Conservation (phyloP, 2,797 vertebrate genomes). For the Tokudaia muenninki region DNA sequence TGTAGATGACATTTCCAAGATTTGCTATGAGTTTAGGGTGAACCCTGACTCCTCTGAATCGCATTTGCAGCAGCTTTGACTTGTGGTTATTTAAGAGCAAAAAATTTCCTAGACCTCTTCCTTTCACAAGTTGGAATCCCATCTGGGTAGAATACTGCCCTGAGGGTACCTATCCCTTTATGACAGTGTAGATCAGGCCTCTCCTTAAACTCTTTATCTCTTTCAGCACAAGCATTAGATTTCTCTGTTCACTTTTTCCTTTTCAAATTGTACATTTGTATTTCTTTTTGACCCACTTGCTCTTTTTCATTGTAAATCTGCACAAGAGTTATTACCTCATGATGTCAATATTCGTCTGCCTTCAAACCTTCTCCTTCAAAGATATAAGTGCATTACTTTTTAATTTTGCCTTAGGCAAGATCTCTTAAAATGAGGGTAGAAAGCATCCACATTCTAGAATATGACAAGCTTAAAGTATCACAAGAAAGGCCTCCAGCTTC, state of each 20-base stretch:
- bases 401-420: neutral
- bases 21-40: neutral
- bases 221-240: neutral
- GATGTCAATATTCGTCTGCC: neutral
- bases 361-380: neutral
- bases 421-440: neutral
- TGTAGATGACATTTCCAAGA: neutral
- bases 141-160: neutral
- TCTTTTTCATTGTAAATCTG: neutral
- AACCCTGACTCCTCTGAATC: neutral
- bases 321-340: neutral
- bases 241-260: neutral
- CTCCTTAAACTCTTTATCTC: neutral
- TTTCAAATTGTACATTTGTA: neutral
- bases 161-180: no score
- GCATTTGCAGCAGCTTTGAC: neutral
- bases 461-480: neutral
- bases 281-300: neutral
- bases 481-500: neutral
- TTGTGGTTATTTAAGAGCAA: neutral
- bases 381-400: neutral
- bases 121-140: neutral
- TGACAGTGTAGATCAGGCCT: neutral
- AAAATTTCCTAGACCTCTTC: neutral
- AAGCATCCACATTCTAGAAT: neutral